These are phyloP conservation scores for Scaptomyza pallida DNA, from an alignment of 1,140 invertebrate genomes.

Conservation along the genomic window DNA sequence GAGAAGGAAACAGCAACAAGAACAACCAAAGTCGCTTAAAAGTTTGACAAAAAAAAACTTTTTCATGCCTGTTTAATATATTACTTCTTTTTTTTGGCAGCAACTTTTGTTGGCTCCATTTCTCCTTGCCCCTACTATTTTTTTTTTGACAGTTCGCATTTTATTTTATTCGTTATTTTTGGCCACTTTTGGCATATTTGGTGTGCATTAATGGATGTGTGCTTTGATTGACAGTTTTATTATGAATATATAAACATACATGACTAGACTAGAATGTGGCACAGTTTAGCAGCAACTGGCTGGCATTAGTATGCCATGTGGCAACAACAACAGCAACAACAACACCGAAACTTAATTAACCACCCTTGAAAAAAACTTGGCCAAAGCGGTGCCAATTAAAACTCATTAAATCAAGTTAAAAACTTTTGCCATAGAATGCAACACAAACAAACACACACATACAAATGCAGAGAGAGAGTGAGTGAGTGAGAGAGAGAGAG, in stretches of 20 bases:
- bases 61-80: slow-evolving; percentile 23
- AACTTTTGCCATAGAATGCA: slow-evolving; percentile 54
- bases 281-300: slow-evolving; percentile 27
- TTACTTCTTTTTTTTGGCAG: slow-evolving; percentile 5
- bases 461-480: not conserved
- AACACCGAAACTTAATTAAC: slow-evolving; percentile 58
- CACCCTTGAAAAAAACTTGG: slow-evolving; percentile 69
- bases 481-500: not conserved
- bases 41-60: too few relatives aligned
- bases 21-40: too few relatives aligned
- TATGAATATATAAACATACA: slow-evolving; percentile 45
- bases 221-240: slow-evolving; percentile 73
- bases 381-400: slow-evolving; percentile 72
- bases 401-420: slow-evolving; percentile 82
- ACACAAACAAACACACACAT: slow-evolving; percentile 15
- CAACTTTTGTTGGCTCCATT: slow-evolving; percentile 3
- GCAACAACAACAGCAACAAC: slow-evolving; percentile 6
- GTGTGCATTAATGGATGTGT: slow-evolving; percentile 20
- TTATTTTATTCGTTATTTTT: not conserved
- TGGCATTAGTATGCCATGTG: not conserved
- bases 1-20: not conserved
- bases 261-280: slow-evolving; percentile 22
- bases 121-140: too few relatives aligned
- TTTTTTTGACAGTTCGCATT: not conserved
- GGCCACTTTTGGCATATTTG: slow-evolving; percentile 22